Evolutionary conservation across 2,888 invertebrate genomes (phyloP).

Genomic region (Gryllus longicercus): DNA sequence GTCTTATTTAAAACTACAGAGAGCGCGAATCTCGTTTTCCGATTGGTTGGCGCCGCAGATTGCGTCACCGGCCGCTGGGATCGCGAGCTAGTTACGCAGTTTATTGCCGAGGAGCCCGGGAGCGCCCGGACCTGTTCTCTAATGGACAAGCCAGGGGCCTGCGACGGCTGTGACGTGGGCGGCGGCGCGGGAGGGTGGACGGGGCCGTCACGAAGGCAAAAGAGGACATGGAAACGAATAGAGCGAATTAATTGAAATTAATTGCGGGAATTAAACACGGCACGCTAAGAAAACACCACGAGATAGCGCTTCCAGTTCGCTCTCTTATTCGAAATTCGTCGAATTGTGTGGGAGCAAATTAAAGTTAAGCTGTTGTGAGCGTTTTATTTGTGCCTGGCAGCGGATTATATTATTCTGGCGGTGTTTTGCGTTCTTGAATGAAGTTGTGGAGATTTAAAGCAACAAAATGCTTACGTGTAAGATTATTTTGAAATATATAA

Average conservation of each 20-base stretch:
- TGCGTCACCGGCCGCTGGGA: not conserved
- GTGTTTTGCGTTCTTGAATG: too few species aligned
- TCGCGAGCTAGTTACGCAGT: not conserved
- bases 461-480: too few species aligned
- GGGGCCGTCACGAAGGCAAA: not conserved
- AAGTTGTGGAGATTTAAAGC: too few species aligned
- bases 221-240: not conserved
- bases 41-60: not conserved
- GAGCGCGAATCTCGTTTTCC: constrained; percentile 1
- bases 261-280: not conserved
- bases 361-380: too few species aligned
- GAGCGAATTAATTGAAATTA: not conserved
- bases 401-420: too few species aligned
- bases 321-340: too few species aligned
- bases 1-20: constrained; percentile 17
- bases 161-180: not conserved
- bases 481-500: too few species aligned
- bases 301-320: too few species aligned
- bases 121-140: not conserved
- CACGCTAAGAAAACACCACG: not conserved
- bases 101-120: not conserved
- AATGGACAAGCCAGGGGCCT: not conserved
- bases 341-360: too few species aligned
- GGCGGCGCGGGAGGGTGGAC: not conserved
- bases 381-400: too few species aligned